phyloP scores from a whole-genome alignment of 2,888 invertebrate species.

The Gerris lacustris region DNA sequence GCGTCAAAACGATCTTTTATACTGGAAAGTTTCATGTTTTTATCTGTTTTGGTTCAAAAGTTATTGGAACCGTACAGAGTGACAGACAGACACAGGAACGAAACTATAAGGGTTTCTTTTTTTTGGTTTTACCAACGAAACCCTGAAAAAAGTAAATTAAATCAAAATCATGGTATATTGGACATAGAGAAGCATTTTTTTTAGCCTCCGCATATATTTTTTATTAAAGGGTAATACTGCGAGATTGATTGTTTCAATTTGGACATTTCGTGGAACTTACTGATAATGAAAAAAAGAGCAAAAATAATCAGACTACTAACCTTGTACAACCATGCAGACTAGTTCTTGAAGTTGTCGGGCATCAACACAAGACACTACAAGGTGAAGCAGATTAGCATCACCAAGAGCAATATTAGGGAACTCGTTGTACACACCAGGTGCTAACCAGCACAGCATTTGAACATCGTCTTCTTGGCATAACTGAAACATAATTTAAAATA shows the following conservation, averaged over 20 bases:
- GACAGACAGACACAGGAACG: no score
- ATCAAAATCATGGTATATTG: background rate
- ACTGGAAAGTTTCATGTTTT: no score
- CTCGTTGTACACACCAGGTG: constrained; percentile 84
- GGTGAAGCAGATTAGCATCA: constrained; percentile 73
- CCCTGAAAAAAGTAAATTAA: background rate
- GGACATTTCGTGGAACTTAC: no score
- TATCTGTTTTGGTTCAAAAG: no score
- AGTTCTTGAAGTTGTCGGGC: constrained; percentile 79
- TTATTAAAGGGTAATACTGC: no score
- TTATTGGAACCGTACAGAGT: no score
- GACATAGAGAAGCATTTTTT: no score
- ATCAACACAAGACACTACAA: constrained; percentile 83
- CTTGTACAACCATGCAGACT: constrained; percentile 81
- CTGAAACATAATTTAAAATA: constrained; percentile 35
- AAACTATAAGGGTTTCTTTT: no score
- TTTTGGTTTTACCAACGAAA: no score
- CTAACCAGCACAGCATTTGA: constrained; percentile 75
- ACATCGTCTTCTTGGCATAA: constrained; percentile 81
- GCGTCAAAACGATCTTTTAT: no score
- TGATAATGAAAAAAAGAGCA: background rate
- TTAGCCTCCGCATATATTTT: no score
- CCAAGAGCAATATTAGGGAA: constrained; percentile 79
- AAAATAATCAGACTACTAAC: constrained; percentile 34
- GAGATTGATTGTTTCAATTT: no score